phyloP scores from a whole-genome alignment of 2,113 vertebrate genomes.

The Oryzias curvinotus region DNA sequence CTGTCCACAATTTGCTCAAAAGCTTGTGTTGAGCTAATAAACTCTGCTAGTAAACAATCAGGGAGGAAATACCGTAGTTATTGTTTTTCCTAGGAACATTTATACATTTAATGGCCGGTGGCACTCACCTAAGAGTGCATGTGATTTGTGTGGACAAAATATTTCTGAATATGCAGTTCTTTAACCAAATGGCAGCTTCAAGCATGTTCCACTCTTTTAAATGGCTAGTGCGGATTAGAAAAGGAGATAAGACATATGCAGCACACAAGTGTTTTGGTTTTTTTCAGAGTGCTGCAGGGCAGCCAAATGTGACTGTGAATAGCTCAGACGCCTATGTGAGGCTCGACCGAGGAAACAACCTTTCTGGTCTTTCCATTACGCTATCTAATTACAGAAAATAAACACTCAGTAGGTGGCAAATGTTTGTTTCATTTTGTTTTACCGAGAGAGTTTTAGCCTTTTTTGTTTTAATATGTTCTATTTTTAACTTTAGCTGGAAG shows the following conservation, averaged over 20 bases:
- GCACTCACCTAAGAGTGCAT: too few relatives aligned
- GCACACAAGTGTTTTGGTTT: slow-evolving; percentile 65
- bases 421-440: slow-evolving; percentile 42
- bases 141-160: slow-evolving; percentile 35
- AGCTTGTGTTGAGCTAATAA: slow-evolving; percentile 14
- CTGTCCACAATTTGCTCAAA: slow-evolving; percentile 6
- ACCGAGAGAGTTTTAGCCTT: not conserved
- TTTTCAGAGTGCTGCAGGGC: slow-evolving; percentile 54
- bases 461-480: not conserved
- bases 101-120: not conserved
- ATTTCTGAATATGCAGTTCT: slow-evolving; percentile 40
- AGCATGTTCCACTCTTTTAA: slow-evolving; percentile 59
- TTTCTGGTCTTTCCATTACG: slow-evolving; percentile 62
- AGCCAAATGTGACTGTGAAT: slow-evolving; percentile 74
- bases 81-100: slow-evolving; percentile 36
- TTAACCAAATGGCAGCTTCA: slow-evolving; percentile 62
- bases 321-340: slow-evolving; percentile 66
- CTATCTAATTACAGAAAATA: slow-evolving; percentile 69
- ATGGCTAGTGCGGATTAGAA: slow-evolving; percentile 69
- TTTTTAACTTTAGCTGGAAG: not conserved
- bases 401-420: slow-evolving; percentile 59
- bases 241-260: slow-evolving; percentile 66
- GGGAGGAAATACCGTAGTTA: slow-evolving; percentile 19
- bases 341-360: slow-evolving; percentile 68
- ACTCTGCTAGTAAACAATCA: slow-evolving; percentile 11